phyloP scores from a whole-genome alignment of 2,888 invertebrate species.

The Neuroscelio doddi region DNA sequence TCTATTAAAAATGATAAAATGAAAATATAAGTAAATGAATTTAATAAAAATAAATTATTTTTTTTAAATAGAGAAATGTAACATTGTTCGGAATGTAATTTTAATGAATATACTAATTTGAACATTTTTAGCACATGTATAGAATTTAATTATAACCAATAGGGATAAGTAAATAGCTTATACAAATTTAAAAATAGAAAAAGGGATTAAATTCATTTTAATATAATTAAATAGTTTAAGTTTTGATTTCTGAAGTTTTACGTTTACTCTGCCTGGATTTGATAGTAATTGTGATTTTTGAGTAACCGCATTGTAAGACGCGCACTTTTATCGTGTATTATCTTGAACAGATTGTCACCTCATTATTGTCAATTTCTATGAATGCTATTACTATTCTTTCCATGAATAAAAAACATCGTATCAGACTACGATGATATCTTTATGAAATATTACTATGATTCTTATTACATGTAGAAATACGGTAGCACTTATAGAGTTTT shows the following conservation, averaged over 20 bases:
- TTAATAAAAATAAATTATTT: background rate
- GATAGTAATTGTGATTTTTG: too few species aligned
- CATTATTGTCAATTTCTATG: constrained; percentile 5
- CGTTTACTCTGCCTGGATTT: background rate
- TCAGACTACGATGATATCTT: background rate
- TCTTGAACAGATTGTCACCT: background rate
- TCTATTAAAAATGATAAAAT: background rate
- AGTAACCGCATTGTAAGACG: background rate
- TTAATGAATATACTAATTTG: too few species aligned
- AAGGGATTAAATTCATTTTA: background rate
- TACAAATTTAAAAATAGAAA: too few species aligned
- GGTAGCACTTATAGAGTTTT: too few species aligned
- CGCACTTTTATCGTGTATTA: background rate
- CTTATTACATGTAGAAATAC: background rate
- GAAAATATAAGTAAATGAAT: background rate
- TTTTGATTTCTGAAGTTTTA: background rate
- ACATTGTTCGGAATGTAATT: too few species aligned
- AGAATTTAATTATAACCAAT: too few species aligned
- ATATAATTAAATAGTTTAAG: background rate
- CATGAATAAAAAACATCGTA: constrained; percentile 3
- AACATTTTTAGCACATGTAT: too few species aligned
- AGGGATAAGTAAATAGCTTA: too few species aligned
- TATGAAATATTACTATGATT: background rate
- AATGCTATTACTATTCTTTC: background rate
- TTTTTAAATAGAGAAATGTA: too few species aligned